These are phyloP conservation scores for Formica selysi DNA, from an alignment of 1,140 invertebrate genomes.

Conservation along the genomic window DNA sequence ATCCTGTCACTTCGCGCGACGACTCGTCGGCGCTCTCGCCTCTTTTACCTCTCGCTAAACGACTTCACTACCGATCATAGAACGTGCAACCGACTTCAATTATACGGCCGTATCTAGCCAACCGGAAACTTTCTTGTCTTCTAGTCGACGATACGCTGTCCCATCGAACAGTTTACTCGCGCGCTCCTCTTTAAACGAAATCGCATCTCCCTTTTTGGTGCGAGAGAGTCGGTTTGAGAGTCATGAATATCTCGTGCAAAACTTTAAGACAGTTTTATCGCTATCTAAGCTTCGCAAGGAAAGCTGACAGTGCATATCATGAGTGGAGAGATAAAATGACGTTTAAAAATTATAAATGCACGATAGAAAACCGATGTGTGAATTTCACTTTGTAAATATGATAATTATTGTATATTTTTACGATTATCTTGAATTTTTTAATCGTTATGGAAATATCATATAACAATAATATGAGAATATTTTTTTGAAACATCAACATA, in stretches of 20 bases:
- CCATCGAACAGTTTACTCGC: conserved; percentile 5
- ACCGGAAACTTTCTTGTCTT: conserved; percentile 25
- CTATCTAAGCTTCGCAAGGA: conserved; percentile 3
- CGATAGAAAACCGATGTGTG: background rate
- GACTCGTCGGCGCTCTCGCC: conserved; percentile 37
- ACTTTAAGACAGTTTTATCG: background rate
- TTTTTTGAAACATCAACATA: background rate
- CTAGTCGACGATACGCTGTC: background rate
- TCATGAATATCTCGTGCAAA: background rate
- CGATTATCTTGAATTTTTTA: background rate
- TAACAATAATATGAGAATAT: background rate
- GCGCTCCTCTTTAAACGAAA: conserved; percentile 21
- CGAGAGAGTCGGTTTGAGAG: conserved; percentile 4
- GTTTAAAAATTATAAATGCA: conserved; percentile 18
- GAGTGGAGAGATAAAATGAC: conserved; percentile 13
- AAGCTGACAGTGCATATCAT: conserved; percentile 33
- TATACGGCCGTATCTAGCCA: conserved; percentile 10
- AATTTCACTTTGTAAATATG: background rate
- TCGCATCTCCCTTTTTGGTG: conserved; percentile 21
- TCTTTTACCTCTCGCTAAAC: conserved; percentile 42
- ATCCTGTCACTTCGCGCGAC: conserved; percentile 57
- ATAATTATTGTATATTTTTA: background rate
- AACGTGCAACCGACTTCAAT: conserved; percentile 24
- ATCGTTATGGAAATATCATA: background rate
- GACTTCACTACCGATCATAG: conserved; percentile 28